Base-by-base conservation (phyloP, 2,113 vertebrate genomes). In the Nyctereutes procyonoides region DNA sequence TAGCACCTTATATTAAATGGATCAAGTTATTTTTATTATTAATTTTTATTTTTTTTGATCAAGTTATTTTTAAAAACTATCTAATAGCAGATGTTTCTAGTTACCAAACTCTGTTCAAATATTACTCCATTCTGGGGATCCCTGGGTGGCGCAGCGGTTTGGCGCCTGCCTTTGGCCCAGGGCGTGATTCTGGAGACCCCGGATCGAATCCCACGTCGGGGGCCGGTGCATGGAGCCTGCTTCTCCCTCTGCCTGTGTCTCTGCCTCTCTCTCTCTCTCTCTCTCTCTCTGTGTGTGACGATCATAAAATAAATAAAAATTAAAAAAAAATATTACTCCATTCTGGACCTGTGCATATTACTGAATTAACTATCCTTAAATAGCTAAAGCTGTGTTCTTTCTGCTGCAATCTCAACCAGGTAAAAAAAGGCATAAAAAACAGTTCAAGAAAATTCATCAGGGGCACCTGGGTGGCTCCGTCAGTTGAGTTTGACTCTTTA, bases 251-350 rank as follows among this genome's bases (percentile, higher is more conserved):
- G n/a, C n/a, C n/a, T n/a, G n/a, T n/a, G n/a, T n/a, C n/a, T n/a
- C n/a, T n/a, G n/a, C n/a, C n/a, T n/a, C n/a, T n/a, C n/a, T n/a
- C n/a, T n/a, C n/a, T n/a, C n/a, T n/a, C n/a, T n/a, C n/a, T n/a
- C n/a, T n/a, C n/a, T n/a, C n/a, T n/a, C n/a, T n/a, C n/a, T n/a
- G n/a, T n/a, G n/a, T n/a, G n/a, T n/a, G n/a, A n/a, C n/a, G n/a
- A n/a, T n/a, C n/a, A n/a, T n/a, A n/a, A n/a, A n/a, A n/a, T n/a
- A n/a, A n/a, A n/a, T n/a, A n/a, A n/a, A n/a, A n/a, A n/a, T n/a
- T n/a, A n/a, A n/a, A n/a, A n/a, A n/a, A n/a, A 93, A 96, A 84
- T 53, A 82, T 85, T 77, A 69, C 43, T 92, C 19, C 43, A 32
- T 74, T 58, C 38, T 69, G n/a, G 74, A 35, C n/a, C 51, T 60